phyloP scores from a whole-genome alignment of 1,140 invertebrate species.

The Forficula auricularia region DNA sequence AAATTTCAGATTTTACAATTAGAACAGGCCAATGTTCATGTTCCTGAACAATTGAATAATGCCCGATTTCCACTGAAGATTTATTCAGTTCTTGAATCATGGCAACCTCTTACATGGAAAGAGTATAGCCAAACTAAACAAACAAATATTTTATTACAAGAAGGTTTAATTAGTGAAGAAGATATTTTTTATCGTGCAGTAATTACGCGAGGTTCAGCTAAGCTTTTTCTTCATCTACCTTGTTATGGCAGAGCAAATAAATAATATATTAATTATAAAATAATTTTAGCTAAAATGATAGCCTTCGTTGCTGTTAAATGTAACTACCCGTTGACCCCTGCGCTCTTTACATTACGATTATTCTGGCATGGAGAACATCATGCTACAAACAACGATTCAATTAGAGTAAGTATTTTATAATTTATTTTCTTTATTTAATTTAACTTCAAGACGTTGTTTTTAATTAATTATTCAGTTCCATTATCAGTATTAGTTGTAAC shows the following conservation, averaged over 20 bases:
- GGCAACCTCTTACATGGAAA: constrained; percentile 43
- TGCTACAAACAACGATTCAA: constrained; percentile 41
- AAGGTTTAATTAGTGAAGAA: constrained; percentile 34
- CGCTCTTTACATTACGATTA: constrained; percentile 49
- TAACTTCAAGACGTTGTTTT: constrained; percentile 6
- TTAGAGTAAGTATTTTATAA: constrained; percentile 34
- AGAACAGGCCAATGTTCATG: neutral
- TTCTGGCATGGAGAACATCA: constrained; percentile 49
- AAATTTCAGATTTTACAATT: neutral
- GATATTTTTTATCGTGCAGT: constrained; percentile 52
- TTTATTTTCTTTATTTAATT: neutral
- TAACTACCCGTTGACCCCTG: constrained; percentile 60
- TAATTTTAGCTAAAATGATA: constrained; percentile 43
- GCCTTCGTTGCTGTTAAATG: constrained; percentile 58
- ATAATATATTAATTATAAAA: constrained; percentile 4
- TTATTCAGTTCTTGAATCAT: constrained; percentile 41
- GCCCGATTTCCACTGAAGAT: constrained; percentile 30
- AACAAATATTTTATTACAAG: constrained; percentile 31
- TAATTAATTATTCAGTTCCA: constrained; percentile 9
- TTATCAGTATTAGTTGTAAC: too few relatives aligned
- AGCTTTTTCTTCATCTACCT: constrained; percentile 13
- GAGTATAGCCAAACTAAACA: constrained; percentile 39
- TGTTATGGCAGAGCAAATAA: neutral
- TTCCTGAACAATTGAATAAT: too few relatives aligned
- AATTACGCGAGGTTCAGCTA: constrained; percentile 47